phyloP scores from a whole-genome alignment of 2,888 invertebrate genomes.

The Frankliniella fusca region DNA sequence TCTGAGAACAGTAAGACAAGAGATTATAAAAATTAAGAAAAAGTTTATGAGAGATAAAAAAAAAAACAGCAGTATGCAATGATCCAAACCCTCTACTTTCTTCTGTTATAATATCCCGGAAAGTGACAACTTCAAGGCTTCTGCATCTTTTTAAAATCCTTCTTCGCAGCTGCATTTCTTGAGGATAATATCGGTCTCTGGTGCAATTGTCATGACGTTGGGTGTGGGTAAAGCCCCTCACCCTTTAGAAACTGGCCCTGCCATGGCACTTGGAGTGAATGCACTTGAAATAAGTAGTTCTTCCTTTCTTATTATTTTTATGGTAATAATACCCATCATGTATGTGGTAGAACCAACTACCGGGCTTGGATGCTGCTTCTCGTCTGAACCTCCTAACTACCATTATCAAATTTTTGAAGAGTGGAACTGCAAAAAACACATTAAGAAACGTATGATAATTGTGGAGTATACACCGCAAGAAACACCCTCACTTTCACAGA shows the following conservation, averaged over 20 bases:
- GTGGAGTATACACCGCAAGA: no score
- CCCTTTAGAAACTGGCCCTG: neutral
- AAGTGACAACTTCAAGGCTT: neutral
- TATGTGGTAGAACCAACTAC: constrained; percentile 3
- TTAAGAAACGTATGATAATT: no score
- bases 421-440: no score
- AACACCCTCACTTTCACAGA: no score
- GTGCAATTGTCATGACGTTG: neutral
- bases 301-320: neutral
- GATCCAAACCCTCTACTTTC: neutral
- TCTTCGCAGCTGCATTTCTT: neutral
- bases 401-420: no score
- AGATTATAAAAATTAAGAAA: neutral
- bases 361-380: no score
- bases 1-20: neutral
- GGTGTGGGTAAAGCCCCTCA: neutral
- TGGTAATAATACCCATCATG: neutral
- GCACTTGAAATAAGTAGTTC: neutral
- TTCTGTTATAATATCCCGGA: neutral
- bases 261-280: neutral
- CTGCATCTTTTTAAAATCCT: constrained; percentile 5
- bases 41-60: neutral
- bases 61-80: neutral
- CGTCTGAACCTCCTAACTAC: no score
- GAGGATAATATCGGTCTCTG: neutral